Evolutionary conservation across 2,888 invertebrate genomes (phyloP).

Genomic region (Priocnemis perturbator): DNA sequence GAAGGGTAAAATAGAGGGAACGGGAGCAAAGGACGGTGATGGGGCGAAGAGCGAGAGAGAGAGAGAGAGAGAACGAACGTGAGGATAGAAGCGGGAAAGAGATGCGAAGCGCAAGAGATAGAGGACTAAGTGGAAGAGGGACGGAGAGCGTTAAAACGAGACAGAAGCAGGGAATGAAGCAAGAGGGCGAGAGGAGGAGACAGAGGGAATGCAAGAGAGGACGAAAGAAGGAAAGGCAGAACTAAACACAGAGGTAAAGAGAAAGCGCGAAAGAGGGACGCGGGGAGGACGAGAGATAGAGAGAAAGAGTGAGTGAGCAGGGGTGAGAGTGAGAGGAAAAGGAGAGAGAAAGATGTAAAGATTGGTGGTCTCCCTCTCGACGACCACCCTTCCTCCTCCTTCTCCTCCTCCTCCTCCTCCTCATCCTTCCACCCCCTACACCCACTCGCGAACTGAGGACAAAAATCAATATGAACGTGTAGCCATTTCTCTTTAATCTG

Average conservation of each 20-base stretch:
- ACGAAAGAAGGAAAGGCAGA: slow-evolving; percentile 16
- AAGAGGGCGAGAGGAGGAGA: slow-evolving; percentile 23
- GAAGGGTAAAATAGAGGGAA: slow-evolving; percentile 11
- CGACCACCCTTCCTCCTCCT: slow-evolving; percentile 50
- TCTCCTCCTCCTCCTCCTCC: slow-evolving; percentile 56
- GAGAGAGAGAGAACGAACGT: slow-evolving; percentile 16
- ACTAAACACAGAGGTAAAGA: slow-evolving; percentile 16
- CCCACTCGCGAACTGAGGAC: slow-evolving; percentile 72
- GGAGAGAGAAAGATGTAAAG: slow-evolving; percentile 55
- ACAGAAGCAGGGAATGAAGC: slow-evolving; percentile 26
- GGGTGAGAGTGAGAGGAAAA: slow-evolving; percentile 16
- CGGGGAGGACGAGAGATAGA: slow-evolving; percentile 11
- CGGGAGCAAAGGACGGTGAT: slow-evolving; percentile 3
- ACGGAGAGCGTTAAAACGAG: too few species aligned
- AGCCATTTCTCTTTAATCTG: slow-evolving; percentile 76
- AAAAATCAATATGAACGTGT: slow-evolving; percentile 76
- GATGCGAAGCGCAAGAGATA: slow-evolving; percentile 14
- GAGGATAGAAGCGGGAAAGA: slow-evolving; percentile 14
- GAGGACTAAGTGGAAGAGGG: slow-evolving; percentile 14
- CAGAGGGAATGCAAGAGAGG: slow-evolving; percentile 10
- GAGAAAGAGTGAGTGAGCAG: slow-evolving; percentile 1
- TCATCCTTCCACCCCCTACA: slow-evolving; percentile 58
- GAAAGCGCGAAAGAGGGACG: slow-evolving; percentile 22
- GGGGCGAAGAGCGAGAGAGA: slow-evolving; percentile 13
- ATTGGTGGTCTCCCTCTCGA: slow-evolving; percentile 69